Evolutionary conservation across 2,888 invertebrate genomes (phyloP), one percentile per base, ranked within the genome.

Genomic region (Mesochorus sp.): DNA sequence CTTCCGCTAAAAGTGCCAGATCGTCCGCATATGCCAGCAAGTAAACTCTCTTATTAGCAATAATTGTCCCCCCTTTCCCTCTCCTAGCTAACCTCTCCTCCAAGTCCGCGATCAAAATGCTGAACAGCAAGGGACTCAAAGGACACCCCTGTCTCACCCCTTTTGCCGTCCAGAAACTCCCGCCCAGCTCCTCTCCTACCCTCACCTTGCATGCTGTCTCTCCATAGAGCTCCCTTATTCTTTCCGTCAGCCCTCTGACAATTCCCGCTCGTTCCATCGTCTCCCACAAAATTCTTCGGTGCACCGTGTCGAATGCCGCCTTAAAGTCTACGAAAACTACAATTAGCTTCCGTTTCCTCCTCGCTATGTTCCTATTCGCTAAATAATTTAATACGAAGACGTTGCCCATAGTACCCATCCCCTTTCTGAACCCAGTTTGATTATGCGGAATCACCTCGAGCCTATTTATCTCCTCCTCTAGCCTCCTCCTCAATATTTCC

Each of bases 81-180:
- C n/a, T n/a, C n/a, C n/a, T 8, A 37, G 14, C n/a, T 62, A 49
- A 3, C 39, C 24, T 14, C 0, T 66, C 42, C 0, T 80, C 75
- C 14, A 81, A n/a, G n/a, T 76, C 80, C 31, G 57, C 66, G 4
- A 76, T 53, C 8, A 57, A 59, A 4, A 79, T 2, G 8, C 66
- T 62, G 51, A 81, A 81, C 5, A 73, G 14, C 0, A 62, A 4
- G 0, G 79, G 71, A 49, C 80, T 80, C 5, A 81, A 24, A 1
- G 66, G 59, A 14, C 80, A 82, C 2, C 81, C 81, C 10, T 82
- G 76, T 44, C n/a, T n/a, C n/a, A n/a, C n/a, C n/a, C n/a, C n/a
- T n/a, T n/a, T n/a, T n/a, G n/a, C n/a, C n/a, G n/a, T 79, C 42
- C 44, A 21, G 21, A 81, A 74, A 14, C 47, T 51, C 19, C 73